A percentile compares a stretch with the other conserved stretches of the same genome.
Conservation (phyloP, 2,797 vertebrate genomes). For the Emydoidea blandingii region DNA sequence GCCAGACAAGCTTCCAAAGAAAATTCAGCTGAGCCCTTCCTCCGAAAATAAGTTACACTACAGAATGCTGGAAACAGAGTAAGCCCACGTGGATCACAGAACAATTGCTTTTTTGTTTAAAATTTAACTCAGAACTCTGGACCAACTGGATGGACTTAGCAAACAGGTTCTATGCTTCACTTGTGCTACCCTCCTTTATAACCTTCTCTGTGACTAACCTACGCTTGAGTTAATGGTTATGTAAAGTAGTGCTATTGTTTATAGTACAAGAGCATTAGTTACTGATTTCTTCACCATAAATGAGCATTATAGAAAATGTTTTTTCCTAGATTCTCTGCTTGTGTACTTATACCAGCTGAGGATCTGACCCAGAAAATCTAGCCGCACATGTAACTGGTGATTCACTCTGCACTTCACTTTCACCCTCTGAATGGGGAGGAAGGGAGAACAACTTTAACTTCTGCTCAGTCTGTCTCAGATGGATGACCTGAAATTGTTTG, state of each 20-base stretch:
- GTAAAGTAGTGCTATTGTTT: not conserved
- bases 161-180: conserved; percentile 29
- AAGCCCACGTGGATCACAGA: fast-evolving
- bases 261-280: fast-evolving
- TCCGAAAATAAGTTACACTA: not conserved
- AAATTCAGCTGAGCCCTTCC: fast-evolving
- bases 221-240: conserved; percentile 47
- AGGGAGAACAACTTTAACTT: not conserved
- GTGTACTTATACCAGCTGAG: not conserved
- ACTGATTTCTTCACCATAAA: not conserved
- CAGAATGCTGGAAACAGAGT: not conserved
- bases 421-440: not conserved
- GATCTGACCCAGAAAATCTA: not conserved
- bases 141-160: conserved; percentile 32
- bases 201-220: conserved; percentile 2
- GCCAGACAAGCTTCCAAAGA: not conserved
- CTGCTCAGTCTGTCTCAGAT: not conserved
- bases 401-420: not conserved
- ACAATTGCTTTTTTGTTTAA: conserved; percentile 9
- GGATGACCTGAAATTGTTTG: not conserved
- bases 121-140: conserved; percentile 14
- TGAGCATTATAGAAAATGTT: not conserved
- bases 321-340: not conserved
- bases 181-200: conserved; percentile 15
- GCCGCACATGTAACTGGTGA: not conserved